Percentiles rank a stretch among this genome's conserved stretches.
phyloP scores from a whole-genome alignment of 2,888 invertebrate species.

The Gibbula magus region DNA sequence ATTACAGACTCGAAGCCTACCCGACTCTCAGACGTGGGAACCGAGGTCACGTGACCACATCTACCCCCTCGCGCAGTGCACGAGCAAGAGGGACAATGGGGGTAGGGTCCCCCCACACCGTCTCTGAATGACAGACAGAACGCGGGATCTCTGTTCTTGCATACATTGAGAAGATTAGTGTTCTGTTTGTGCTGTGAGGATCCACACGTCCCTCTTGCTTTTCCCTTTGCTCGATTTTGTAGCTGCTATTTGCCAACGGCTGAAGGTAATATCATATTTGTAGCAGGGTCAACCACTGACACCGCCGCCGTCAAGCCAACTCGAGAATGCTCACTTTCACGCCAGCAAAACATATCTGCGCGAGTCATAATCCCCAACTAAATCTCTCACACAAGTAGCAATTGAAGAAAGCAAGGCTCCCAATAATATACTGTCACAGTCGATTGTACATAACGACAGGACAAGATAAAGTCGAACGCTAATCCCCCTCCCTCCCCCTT shows the following conservation, averaged over 20 bases:
- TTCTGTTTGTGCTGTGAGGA: too few species aligned
- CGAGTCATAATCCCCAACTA: neutral
- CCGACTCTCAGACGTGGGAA: neutral
- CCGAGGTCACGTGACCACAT: neutral
- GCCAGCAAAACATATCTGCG: neutral
- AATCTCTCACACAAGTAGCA: neutral
- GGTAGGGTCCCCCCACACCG: neutral
- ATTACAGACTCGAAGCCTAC: neutral
- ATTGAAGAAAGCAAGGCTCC: neutral
- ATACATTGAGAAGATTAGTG: neutral
- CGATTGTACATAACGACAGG: neutral
- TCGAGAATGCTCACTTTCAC: neutral
- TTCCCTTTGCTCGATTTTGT: neutral
- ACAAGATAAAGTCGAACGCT: neutral
- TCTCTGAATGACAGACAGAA: neutral
- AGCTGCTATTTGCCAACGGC: neutral
- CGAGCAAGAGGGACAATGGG: neutral
- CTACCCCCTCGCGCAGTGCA: neutral
- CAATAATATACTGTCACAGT: neutral
- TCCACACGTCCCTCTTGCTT: neutral
- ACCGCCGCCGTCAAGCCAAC: neutral
- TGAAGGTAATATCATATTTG: conserved; percentile 11
- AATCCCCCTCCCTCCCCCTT: conserved; percentile 13
- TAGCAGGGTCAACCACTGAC: neutral
- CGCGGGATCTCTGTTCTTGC: neutral